Evolutionary conservation across 2,797 vertebrate genomes (phyloP), one percentile per base, ranked within the genome.

Genomic region (Leptodactylus fallax): DNA sequence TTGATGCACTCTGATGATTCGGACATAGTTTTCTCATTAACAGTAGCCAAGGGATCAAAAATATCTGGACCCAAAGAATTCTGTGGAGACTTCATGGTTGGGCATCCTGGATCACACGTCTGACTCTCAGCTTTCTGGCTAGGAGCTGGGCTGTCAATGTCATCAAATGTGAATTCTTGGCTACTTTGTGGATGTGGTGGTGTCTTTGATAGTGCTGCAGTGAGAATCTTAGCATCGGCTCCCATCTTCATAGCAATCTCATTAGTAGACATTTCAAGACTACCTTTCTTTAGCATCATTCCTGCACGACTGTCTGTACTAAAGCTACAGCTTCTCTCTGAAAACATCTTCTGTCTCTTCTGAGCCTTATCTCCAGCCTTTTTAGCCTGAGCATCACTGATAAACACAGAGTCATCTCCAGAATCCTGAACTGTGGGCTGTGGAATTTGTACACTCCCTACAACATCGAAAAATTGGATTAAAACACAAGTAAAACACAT

Each of bases 291-390:
- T 17, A 95, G 92, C 23, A 98, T 95, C 97, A 98, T 99, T 79
- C 97, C 97, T 0, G 97, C 96, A 61, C 96, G 96, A 74, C 95
- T 98, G 92, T 98, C 98, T 21, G 95, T 96, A 16, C 97, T 99
- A 91, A 99, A 99, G 92, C 98, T 99, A 88, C 98, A 98, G 92
- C 97, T 99, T 91, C 97, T 97, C 89, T 98, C 97, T 0, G 96
- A 87, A 78, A 98, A 98, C 85, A 95, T 89, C 89, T 98, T 99
- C 90, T 96, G 96, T 21, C 96, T 91, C 94, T 96, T 97, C 90
- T 96, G 96, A 88, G 92, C 92, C 91, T 90, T 95, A 53, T 95
- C 95, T 85, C 83, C 91, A 67, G 91, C 91, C 88, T 93, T 94
- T 72, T 94, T 94, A 58, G 91, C 89, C 91, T 91, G 91, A 45